Evolutionary conservation across 2,888 invertebrate genomes (phyloP).

Genomic region (Luffia ferchaultella): DNA sequence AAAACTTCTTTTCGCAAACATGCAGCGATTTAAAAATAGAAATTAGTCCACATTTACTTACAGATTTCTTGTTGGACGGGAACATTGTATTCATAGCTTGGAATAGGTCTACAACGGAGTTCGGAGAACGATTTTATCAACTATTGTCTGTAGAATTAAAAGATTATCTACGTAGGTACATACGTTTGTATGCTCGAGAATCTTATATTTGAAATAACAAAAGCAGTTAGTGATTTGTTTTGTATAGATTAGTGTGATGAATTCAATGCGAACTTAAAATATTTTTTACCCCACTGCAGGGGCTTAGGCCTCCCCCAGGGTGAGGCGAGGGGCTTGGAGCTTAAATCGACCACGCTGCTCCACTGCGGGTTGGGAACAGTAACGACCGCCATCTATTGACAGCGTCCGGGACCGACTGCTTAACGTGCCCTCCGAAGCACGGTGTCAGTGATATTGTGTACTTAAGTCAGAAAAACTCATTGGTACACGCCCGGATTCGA

Average conservation of each 20-base stretch:
- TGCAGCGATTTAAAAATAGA: conserved; percentile 23
- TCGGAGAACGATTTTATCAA: conserved; percentile 22
- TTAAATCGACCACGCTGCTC: no score
- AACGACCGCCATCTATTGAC: no score
- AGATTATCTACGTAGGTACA: conserved; percentile 28
- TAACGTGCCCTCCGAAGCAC: no score
- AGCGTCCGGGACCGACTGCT: no score
- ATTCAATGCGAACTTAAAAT: conserved; percentile 19
- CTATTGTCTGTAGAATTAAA: conserved; percentile 20
- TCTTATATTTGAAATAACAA: conserved; percentile 20
- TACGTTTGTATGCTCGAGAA: conserved; percentile 25
- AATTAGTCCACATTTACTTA: conserved; percentile 19
- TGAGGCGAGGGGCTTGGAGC: no score
- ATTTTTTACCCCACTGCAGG: no score
- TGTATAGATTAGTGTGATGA: conserved; percentile 27
- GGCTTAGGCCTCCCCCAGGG: no score
- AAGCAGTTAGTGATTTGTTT: conserved; percentile 24
- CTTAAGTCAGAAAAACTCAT: no score
- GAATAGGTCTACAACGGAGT: conserved; percentile 22
- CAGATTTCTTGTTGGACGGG: conserved; percentile 25
- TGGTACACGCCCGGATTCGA: no score
- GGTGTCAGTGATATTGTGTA: no score
- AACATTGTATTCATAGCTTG: conserved; percentile 31
- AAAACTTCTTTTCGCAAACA: conserved; percentile 17
- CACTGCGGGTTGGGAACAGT: no score